A percentile compares a stretch with the other conserved stretches of the same genome.
phyloP scores from a whole-genome alignment of 1,140 invertebrate genomes.

The Neodiprion fabricii region DNA sequence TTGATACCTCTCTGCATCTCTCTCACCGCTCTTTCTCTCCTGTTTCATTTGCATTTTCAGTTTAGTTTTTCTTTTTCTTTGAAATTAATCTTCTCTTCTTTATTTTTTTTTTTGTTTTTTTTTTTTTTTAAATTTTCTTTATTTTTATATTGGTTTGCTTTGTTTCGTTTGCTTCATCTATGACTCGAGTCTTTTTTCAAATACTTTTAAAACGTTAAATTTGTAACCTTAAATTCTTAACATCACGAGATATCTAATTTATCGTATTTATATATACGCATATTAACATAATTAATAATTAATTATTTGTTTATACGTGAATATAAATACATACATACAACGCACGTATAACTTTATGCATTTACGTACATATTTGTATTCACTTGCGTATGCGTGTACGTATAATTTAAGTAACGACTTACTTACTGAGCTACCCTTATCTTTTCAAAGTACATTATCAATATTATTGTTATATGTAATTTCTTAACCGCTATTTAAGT shows the following conservation, averaged over 20 bases:
- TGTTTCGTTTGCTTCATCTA: not conserved
- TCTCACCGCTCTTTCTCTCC: not conserved
- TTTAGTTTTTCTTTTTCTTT: conserved; percentile 13
- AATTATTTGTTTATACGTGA: too few species aligned
- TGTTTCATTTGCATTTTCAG: not conserved
- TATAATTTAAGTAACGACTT: conserved; percentile 20
- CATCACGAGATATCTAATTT: not conserved
- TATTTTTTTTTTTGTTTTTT: not conserved
- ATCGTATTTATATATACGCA: too few species aligned
- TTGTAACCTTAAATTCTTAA: not conserved
- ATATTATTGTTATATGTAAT: not conserved
- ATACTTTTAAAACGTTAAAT: conserved; percentile 1
- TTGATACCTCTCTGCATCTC: conserved; percentile 21
- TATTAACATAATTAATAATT: too few species aligned
- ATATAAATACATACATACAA: too few species aligned
- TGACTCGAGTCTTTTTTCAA: not conserved
- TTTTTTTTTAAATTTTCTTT: not conserved
- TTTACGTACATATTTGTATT: too few species aligned
- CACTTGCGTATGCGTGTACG: not conserved
- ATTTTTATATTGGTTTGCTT: not conserved
- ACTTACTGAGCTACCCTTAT: conserved; percentile 11
- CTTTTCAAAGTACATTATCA: not conserved
- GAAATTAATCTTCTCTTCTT: conserved; percentile 20
- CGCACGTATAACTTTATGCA: too few species aligned
- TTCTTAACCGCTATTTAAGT: not conserved